A percentile compares a stretch with the other conserved stretches of the same genome.
phyloP scores from a whole-genome alignment of 2,113 vertebrate genomes.

The Protomyctophum bolini region DNA sequence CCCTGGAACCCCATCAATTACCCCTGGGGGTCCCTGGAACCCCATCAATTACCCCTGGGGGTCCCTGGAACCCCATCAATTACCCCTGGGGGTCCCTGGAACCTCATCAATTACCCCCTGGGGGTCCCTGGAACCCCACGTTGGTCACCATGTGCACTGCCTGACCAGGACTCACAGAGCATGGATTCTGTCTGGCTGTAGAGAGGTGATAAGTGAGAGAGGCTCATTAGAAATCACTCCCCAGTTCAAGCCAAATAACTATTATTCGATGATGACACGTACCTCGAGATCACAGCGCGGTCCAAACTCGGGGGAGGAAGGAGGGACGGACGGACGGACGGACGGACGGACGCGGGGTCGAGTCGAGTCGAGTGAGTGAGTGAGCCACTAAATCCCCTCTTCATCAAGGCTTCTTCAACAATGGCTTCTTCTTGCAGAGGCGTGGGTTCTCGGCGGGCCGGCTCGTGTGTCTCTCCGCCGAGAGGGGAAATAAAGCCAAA shows the following conservation, averaged over 20 bases:
- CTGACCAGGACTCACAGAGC: slow-evolving; percentile 38
- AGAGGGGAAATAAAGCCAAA: slow-evolving; percentile 42
- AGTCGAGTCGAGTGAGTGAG: slow-evolving; percentile 67
- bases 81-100: no score
- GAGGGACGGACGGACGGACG: no score
- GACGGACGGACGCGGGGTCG: not conserved
- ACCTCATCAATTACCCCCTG: no score
- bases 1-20: no score
- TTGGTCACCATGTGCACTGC: not conserved
- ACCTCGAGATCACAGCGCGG: slow-evolving; percentile 47
- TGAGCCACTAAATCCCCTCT: slow-evolving; percentile 57
- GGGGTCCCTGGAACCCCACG: no score
- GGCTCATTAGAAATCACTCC: slow-evolving; percentile 57
- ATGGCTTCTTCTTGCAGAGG: slow-evolving; percentile 59
- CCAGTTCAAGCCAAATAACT: slow-evolving; percentile 56
- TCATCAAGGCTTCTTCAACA: slow-evolving; percentile 58
- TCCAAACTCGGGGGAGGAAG: slow-evolving; percentile 57
- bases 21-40: no score
- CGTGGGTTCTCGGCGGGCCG: slow-evolving; percentile 58
- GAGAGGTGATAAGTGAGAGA: slow-evolving; percentile 61
- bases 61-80: no score
- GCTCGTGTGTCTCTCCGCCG: slow-evolving; percentile 52
- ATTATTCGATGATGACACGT: slow-evolving; percentile 68
- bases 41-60: no score
- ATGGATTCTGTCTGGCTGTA: slow-evolving; percentile 36